Evolutionary conservation across 2,888 invertebrate genomes (phyloP), one percentile per base, ranked within the genome.

Genomic region (Himalopsyche kuldschensis): DNA sequence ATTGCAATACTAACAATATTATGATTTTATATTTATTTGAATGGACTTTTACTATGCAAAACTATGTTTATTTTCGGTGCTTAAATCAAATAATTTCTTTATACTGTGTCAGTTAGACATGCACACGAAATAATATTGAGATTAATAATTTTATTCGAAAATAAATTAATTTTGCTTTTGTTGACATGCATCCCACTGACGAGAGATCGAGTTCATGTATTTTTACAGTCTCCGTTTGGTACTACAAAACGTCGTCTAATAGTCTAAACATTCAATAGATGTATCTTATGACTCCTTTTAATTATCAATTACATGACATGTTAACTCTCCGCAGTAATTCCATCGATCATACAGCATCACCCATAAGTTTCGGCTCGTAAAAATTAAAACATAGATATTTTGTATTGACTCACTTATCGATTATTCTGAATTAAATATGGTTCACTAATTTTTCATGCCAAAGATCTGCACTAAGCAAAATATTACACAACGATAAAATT

Each of bases 351-450:
- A n/a, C n/a, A 30, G 11, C 63, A 63, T 63, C 8, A 48, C 17
- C 17, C 48, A 15, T 48, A n/a, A 48, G 63, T 63, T 24, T 24
- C 6, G 63, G 8, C 24, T 63, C 82, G 84, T 83, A 77, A 86
- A 83, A 77, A 83, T 85, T 85, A 82, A 84, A 84, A 86, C 85
- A 78, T 86, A 86, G 86, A 82, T 82, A 85, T 86, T 86, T 84
- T 85, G 84, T 85, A 86, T 86, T 84, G 82, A 86, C 83, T 85
- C 86, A 84, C 84, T 75, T 80, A 83, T 84, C 75, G 85, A 63
- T 79, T 85, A 83, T 82, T 82, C 83, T 80, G 80, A 76, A 80
- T 85, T 85, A 84, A 81, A 47, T 81, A 80, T 78, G 41, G 27
- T 35, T 85, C 86, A 86, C 85, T 82, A 79, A 80, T 79, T 76